phyloP scores from a whole-genome alignment of 1,140 invertebrate genomes.

The Rhizoglyphus robini region DNA sequence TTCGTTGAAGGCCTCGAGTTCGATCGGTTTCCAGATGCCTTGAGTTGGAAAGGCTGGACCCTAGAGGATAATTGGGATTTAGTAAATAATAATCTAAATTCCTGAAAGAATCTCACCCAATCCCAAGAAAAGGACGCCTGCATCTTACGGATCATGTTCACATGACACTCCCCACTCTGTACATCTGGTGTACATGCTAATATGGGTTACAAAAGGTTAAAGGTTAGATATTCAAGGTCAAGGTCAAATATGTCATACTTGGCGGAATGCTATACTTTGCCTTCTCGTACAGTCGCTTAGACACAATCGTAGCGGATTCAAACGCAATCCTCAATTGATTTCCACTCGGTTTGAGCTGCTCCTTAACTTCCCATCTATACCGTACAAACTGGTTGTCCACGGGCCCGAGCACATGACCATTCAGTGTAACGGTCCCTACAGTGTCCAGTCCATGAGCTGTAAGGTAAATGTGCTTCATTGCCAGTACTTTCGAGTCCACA shows the following conservation, averaged over 20 bases:
- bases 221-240: no score
- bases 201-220: not conserved
- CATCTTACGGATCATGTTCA: slow-evolving; percentile 88
- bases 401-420: slow-evolving; percentile 47
- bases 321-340: slow-evolving; percentile 67
- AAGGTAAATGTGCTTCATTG: slow-evolving; percentile 39
- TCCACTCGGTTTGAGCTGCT: slow-evolving; percentile 51
- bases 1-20: slow-evolving; percentile 38
- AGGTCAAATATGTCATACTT: slow-evolving; percentile 29
- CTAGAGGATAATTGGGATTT: not conserved
- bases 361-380: slow-evolving; percentile 60
- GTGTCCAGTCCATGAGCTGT: slow-evolving; percentile 78
- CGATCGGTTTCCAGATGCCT: slow-evolving; percentile 62
- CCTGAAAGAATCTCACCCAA: slow-evolving; percentile 51
- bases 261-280: slow-evolving; percentile 56
- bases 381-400: slow-evolving; percentile 78
- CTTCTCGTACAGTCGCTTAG: slow-evolving; percentile 40
- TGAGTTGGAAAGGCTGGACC: slow-evolving; percentile 73
- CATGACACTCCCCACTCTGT: slow-evolving; percentile 86
- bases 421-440: slow-evolving; percentile 55
- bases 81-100: not conserved
- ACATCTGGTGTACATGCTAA: slow-evolving; percentile 49
- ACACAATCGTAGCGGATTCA: slow-evolving; percentile 43
- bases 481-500: slow-evolving; percentile 26
- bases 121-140: slow-evolving; percentile 95